Percentiles rank a stretch among this genome's conserved stretches.
phyloP scores from a whole-genome alignment of 2,888 invertebrate species.

The Luperina testacea region DNA sequence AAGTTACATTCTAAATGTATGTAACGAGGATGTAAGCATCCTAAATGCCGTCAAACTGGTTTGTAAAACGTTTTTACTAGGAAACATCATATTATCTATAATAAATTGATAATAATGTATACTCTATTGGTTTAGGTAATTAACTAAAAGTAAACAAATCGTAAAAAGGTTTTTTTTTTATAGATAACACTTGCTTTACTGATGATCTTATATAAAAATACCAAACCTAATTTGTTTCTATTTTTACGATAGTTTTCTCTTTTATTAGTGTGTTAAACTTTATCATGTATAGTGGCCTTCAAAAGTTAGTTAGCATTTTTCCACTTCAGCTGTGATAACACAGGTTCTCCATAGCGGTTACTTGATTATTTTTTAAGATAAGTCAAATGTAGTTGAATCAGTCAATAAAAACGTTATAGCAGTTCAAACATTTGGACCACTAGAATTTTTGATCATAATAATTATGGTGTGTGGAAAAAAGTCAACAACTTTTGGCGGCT shows the following conservation, averaged over 20 bases:
- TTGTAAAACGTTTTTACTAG: neutral
- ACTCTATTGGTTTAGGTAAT: neutral
- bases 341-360: neutral
- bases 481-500: too few relatives aligned
- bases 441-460: too few relatives aligned
- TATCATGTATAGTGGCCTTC: neutral
- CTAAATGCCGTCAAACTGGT: neutral
- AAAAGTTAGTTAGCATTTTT: neutral
- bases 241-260: neutral
- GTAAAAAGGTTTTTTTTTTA: neutral
- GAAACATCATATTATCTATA: neutral
- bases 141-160: neutral
- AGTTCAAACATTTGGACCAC: too few relatives aligned
- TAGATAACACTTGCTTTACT: neutral
- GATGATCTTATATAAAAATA: too few relatives aligned
- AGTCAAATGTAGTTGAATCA: too few relatives aligned
- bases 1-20: neutral
- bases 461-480: too few relatives aligned
- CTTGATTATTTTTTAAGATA: too few relatives aligned
- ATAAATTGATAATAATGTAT: neutral
- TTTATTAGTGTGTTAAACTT: neutral
- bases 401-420: too few relatives aligned
- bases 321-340: neutral
- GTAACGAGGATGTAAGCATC: neutral
- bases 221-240: too few relatives aligned